Evolutionary conservation across 2,888 invertebrate genomes (phyloP), one percentile per base, ranked within the genome.

Genomic region (Lithophane semibrunnea): DNA sequence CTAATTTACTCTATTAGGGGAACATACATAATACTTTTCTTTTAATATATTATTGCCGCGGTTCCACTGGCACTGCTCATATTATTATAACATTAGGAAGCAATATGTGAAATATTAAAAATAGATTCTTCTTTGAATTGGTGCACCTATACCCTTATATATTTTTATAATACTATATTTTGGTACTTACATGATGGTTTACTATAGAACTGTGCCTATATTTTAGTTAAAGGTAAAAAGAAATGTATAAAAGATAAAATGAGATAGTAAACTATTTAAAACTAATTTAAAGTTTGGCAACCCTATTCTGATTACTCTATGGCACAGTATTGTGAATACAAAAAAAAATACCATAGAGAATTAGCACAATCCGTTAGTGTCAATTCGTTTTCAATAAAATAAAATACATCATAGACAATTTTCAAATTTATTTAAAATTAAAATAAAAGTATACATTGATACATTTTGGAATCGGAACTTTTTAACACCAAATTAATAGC

Each of bases 31-130:
- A 93, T 94, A 94, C 93, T 94, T 91, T 92, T 88, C 73, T 86
- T 82, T 82, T 73, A 75, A 77, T 80, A 88, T 89, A 85, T 94
- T 94, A 93, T 94, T 94, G 95, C 95, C 94, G 91, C 87, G 79
- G 78, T 90, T 90, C 85, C 89, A 89, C 91, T 91, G 92, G 93
- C 94, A 93, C 91, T 90, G 89, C 77, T 76, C 66, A 81, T 89
- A 90, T 21, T n/a, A 54, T 54, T 54, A 58, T 82, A 79, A 82
- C 49, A 82, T 67, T 79, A 93, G 89, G 89, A 94, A 94, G 94
- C 95, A 93, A 90, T 91, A 91, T 89, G 91, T 92, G 91, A 90
- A 90, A 91, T 95, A 95, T 94, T 95, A 95, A 96, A 96, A 95
- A 96, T 95, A 95, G 91, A 92, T 90, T 88, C 87, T 89, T 89